A percentile compares a stretch with the other conserved stretches of the same genome.
Evolutionary conservation across 2,797 vertebrate species (phyloP).

Genomic region (Dryobates pubescens): DNA sequence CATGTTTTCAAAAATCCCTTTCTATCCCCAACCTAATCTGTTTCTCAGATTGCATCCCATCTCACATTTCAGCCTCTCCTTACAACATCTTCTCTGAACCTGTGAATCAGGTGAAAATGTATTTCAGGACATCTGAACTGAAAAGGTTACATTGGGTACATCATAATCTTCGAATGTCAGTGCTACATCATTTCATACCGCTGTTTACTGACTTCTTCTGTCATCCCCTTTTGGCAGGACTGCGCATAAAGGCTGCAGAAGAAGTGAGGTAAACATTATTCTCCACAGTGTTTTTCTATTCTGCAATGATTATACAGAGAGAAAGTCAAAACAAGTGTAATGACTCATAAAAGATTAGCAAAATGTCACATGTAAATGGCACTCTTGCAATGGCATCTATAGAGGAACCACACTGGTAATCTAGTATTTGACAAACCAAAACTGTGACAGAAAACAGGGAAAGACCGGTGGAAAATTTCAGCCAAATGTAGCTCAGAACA

Average conservation of each 20-base stretch:
- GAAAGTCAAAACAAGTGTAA: slow-evolving; percentile 36
- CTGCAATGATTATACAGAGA: neutral
- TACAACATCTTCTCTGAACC: neutral
- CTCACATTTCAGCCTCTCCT: slow-evolving; percentile 16
- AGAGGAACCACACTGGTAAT: neutral
- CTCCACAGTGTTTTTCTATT: neutral
- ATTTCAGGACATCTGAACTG: slow-evolving; percentile 26
- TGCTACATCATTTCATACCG: neutral
- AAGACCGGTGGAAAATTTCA: neutral
- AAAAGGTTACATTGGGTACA: slow-evolving; percentile 29
- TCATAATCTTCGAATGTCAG: neutral
- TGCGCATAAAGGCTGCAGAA: neutral
- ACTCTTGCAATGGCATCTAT: neutral
- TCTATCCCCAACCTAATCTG: neutral
- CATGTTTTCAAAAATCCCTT: neutral
- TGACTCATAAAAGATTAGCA: slow-evolving; percentile 25
- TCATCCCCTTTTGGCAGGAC: neutral
- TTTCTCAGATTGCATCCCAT: neutral
- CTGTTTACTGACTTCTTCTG: neutral
- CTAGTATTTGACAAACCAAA: neutral
- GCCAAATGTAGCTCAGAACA: neutral
- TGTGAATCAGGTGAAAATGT: neutral
- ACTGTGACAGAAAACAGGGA: neutral
- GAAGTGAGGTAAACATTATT: neutral
- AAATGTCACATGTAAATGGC: neutral